Base-by-base conservation (phyloP, 1,140 invertebrate genomes). In the Drosophila jambulina region DNA sequence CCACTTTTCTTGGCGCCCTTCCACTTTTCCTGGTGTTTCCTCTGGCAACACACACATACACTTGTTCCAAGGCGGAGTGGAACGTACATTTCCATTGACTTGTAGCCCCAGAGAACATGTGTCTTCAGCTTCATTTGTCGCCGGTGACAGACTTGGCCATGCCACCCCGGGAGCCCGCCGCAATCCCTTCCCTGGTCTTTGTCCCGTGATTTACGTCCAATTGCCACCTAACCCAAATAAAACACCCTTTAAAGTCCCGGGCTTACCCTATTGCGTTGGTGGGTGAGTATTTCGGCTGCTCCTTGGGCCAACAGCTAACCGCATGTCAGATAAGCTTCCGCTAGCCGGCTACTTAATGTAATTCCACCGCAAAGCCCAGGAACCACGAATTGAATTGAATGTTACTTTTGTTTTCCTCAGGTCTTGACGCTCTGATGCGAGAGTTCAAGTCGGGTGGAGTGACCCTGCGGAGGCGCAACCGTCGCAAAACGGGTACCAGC, bases 351-450 rank as follows among this genome's bases (percentile, higher is more conserved):
- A 17, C 61, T 74, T 77, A 53, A 51, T 63, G 27, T 59, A 42
- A 68, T 23, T 15, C 36, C 17, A 25, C 21, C 13, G 6, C 32
- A 36, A 76, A 25, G 36, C 34, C 17, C 13, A 23, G 15, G 1
- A 29, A 12, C 15, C 19, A 29, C 8, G 32, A 54, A 54, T 36
- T 36, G 23, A 54, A 54, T 46, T 34, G 38, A 8, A 29, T 40
- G 43, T 3, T 6, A 4, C 19, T 49, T 40, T 29, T 38, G 13
- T 59, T 58, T n/a, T 63, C 34, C 78, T 6, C 68, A 93, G 92
- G 92, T 93, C 84, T 93, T 92, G 92, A 93, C 91, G 92, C 92
- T 93, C 67, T 93, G 86, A 87, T 93, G 43, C 78, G 86, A 13
- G 91, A 93, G 74, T 86, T 93, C 64, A 92, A 92, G 70, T 92